A percentile compares a stretch with the other conserved stretches of the same genome.
Evolutionary conservation across 2,888 invertebrate genomes (phyloP).

Genomic region (Pollenia angustigena): DNA sequence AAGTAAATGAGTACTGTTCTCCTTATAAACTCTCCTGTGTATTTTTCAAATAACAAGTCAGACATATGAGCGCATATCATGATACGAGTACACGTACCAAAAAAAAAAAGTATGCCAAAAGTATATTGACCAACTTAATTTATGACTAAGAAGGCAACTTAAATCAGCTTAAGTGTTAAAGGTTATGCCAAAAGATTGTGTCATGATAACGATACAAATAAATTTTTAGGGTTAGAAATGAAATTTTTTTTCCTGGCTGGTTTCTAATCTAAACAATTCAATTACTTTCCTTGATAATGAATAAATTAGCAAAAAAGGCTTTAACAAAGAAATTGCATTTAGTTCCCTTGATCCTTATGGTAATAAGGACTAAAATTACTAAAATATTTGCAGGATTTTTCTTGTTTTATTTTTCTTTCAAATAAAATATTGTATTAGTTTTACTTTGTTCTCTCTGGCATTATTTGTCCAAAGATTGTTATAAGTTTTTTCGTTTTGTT

Average conservation of each 20-base stretch:
- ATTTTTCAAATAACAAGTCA: conserved; percentile 19
- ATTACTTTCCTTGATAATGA: neutral
- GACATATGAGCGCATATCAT: neutral
- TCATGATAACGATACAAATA: neutral
- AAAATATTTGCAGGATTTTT: conserved; percentile 7
- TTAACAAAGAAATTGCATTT: conserved; percentile 14
- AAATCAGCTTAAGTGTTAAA: conserved; percentile 20
- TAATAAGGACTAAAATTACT: conserved; percentile 14
- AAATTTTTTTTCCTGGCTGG: neutral
- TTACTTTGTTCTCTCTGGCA: neutral
- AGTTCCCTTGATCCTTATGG: neutral
- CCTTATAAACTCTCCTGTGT: conserved; percentile 1
- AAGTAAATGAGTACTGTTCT: neutral
- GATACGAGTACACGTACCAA: neutral
- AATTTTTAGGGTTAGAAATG: conserved; percentile 2
- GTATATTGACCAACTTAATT: neutral
- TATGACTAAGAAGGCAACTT: neutral
- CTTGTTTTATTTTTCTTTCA: neutral
- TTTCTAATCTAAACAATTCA: conserved; percentile 23
- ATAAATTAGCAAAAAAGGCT: conserved; percentile 50
- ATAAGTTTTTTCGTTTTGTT: neutral
- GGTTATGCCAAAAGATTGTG: neutral
- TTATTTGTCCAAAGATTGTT: conserved; percentile 19
- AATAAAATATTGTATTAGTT: neutral
- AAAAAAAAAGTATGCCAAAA: neutral